phyloP scores from a whole-genome alignment of 64 coral and sea anemone genomes.

The Astreopora myriophthalma region DNA sequence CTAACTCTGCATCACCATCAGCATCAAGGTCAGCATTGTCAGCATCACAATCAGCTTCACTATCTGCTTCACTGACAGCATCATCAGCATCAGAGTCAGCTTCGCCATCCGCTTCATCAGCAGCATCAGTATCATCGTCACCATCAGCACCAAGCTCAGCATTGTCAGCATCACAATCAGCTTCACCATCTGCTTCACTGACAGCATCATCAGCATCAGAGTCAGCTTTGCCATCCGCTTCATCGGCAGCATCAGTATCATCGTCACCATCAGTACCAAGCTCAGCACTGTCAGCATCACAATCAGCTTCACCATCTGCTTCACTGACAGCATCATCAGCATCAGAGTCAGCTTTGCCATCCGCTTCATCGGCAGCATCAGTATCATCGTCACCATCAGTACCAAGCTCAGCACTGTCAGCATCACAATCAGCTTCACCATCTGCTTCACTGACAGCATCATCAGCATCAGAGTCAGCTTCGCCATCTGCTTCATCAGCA shows the following conservation, averaged over 20 bases:
- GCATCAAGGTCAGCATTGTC: not conserved
- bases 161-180: too few species aligned
- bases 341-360: not conserved
- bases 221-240: not conserved
- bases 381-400: not conserved
- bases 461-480: not conserved
- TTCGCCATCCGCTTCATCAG: too few species aligned
- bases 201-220: too few species aligned
- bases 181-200: too few species aligned
- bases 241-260: not conserved
- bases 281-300: not conserved
- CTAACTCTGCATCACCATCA: not conserved
- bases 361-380: not conserved
- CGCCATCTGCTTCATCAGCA: not conserved
- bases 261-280: not conserved
- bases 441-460: not conserved
- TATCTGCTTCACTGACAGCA: too few species aligned
- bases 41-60: too few species aligned
- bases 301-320: too few species aligned
- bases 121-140: too few species aligned
- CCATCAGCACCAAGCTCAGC: too few species aligned
- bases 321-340: not conserved
- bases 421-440: not conserved
- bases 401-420: too few species aligned
- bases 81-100: too few species aligned